Base-by-base conservation (phyloP, 1,140 invertebrate genomes). In the Drosophila kepulauana region DNA sequence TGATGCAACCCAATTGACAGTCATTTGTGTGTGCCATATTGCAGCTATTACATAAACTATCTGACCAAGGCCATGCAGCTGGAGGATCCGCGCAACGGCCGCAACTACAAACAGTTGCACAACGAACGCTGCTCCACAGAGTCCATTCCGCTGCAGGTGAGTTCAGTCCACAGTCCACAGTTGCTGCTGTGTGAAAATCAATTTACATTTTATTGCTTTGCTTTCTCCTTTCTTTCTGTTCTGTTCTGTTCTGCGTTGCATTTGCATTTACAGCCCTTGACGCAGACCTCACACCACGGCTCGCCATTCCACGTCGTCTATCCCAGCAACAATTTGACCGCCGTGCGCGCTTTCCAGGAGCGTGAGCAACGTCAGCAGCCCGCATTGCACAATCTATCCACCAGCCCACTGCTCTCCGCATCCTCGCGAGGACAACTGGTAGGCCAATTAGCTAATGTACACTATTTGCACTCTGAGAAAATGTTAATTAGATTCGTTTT, bases 1-100 rank as follows among this genome's bases (percentile, higher is more conserved):
- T 63, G 51, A 58, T 63, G 62, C 69, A 71, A 71, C 61, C 8
- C 43, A 49, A 57, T 51, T 58, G 69, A 20, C 69, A 25, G 20
- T 30, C 49, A 33, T 62, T 61, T 59, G 48, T 75, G 66, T 59
- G 49, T 70, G 66, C 41, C 66, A 7, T 20, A 56, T 94, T 94
- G 35, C 92, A 97, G 96, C 78, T 97, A 96, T 92, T 97, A 95
- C 91, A 95, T 97, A 82, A 96, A 96, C 93, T 96, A 97, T 92
- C 93, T 95, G 65, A 96, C 94, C 54, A 95, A 95, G 92, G 94
- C 94, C 30, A 95, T 95, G 88, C 95, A 95, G 92, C 95, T 95
- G 94, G 95, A 96, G 93, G 95, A 95, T 93, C 95, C 95, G 16
- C 93, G 95, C 51, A 62, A 58, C 38, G 68, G 62, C 38, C 84